Percentiles rank a stretch among this genome's conserved stretches.
Conservation (phyloP, 1,140 invertebrate genomes). For the Agrilus planipennis region DNA sequence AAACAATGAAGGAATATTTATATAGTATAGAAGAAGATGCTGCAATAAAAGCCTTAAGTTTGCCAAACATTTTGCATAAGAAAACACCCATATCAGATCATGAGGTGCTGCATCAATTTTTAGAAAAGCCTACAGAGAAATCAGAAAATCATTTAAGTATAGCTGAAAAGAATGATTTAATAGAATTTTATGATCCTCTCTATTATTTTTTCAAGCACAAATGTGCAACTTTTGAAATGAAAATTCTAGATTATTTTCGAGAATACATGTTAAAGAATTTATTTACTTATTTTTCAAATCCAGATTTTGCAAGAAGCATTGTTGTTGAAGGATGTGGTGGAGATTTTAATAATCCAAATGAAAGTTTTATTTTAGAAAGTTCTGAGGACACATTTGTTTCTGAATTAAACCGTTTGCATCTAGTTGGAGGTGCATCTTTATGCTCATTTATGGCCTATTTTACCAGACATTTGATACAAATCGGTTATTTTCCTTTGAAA, state of each 20-base stretch:
- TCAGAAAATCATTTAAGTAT: constrained; percentile 44
- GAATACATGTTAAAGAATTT: constrained; percentile 36
- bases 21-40: constrained; percentile 50
- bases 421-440: constrained; percentile 51
- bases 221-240: constrained; percentile 51
- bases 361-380: constrained; percentile 43
- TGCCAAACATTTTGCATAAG: constrained; percentile 54
- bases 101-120: constrained; percentile 36
- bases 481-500: constrained; percentile 44
- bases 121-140: constrained; percentile 25
- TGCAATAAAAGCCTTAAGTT: constrained; percentile 40
- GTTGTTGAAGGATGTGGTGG: constrained; percentile 54
- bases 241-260: constrained; percentile 41
- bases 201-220: constrained; percentile 50
- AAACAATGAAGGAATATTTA: constrained; percentile 39
- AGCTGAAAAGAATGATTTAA: constrained; percentile 36
- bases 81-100: constrained; percentile 40
- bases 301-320: constrained; percentile 54
- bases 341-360: constrained; percentile 39
- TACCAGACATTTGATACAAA: constrained; percentile 43
- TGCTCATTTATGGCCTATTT: constrained; percentile 50
- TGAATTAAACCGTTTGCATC: constrained; percentile 42
- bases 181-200: constrained; percentile 46
- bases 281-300: constrained; percentile 45
- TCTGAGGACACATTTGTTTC: constrained; percentile 34